Conservation (phyloP, 2,797 vertebrate species). For the Eleutherodactylus coqui region DNA sequence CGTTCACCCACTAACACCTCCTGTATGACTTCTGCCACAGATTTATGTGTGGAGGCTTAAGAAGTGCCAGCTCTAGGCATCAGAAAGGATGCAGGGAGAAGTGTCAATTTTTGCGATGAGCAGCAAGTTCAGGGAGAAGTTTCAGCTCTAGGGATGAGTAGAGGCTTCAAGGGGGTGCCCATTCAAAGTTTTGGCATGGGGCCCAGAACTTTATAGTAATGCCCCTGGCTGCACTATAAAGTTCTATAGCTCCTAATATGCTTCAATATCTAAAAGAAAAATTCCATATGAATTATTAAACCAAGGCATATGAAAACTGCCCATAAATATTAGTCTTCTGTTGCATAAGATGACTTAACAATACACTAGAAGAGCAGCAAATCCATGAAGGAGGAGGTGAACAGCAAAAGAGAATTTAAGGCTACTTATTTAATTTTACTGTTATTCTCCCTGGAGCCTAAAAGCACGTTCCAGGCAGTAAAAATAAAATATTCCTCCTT, state of each 20-base stretch:
- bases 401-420: not conserved
- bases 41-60: too few species aligned
- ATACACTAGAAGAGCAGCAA: not conserved
- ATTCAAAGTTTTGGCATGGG: too few species aligned
- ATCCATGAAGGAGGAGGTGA: not conserved
- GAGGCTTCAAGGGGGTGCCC: too few species aligned
- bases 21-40: too few species aligned
- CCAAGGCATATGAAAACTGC: not conserved
- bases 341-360: slow-evolving; percentile 2
- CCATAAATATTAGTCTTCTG: not conserved
- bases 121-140: too few species aligned
- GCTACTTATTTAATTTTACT: not conserved
- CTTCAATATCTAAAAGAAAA: not conserved
- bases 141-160: too few species aligned
- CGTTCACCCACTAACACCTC: too few species aligned
- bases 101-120: too few species aligned
- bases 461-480: not conserved
- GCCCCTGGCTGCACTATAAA: not conserved
- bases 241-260: not conserved
- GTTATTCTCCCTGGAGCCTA: not conserved
- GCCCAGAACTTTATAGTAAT: not conserved
- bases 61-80: too few species aligned
- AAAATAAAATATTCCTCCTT: not conserved
- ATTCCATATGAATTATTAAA: not conserved
- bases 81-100: too few species aligned